A percentile compares a stretch with the other conserved stretches of the same genome.
Conservation (phyloP, 2,797 vertebrate genomes). For the Ibycter americanus region DNA sequence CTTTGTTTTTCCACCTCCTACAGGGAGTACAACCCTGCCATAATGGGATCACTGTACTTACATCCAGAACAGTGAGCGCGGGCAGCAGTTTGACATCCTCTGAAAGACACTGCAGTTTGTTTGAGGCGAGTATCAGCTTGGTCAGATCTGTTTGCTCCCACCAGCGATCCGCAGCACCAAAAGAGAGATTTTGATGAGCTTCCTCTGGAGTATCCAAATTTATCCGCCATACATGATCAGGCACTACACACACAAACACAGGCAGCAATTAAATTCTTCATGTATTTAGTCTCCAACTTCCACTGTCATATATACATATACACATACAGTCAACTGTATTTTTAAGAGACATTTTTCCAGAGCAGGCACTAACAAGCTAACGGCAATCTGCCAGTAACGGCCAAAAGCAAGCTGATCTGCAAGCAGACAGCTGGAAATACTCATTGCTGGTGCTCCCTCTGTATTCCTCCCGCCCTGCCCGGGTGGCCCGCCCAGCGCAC, state of each 20-base stretch:
- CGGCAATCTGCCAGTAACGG: not conserved
- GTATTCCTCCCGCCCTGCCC: fast-evolving
- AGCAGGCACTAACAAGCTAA: too few species aligned
- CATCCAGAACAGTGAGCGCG: conserved; percentile 87
- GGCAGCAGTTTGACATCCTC: conserved; percentile 88
- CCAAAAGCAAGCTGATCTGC: fast-evolving
- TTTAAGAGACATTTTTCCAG: not conserved
- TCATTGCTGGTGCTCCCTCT: fast-evolving
- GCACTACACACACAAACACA: conserved; percentile 77
- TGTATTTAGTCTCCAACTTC: fast-evolving
- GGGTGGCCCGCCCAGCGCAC: fast-evolving
- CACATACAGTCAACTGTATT: fast-evolving
- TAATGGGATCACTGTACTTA: conserved; percentile 62
- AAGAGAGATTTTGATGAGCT: conserved; percentile 83
- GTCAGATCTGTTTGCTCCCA: conserved; percentile 95
- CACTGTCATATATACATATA: fast-evolving
- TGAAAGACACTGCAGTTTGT: conserved; percentile 85
- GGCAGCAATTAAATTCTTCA: fast-evolving
- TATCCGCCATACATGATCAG: conserved; percentile 89
- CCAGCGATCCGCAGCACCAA: conserved; percentile 86
- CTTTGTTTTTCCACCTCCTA: fast-evolving
- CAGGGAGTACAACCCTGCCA: fast-evolving
- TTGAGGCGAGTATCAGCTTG: conserved; percentile 91
- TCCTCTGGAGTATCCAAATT: conserved; percentile 90
- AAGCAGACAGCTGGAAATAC: fast-evolving